Evolutionary conservation across 2,113 vertebrate genomes (phyloP), one percentile per base, ranked within the genome.

Genomic region (Centropus bengalensis): DNA sequence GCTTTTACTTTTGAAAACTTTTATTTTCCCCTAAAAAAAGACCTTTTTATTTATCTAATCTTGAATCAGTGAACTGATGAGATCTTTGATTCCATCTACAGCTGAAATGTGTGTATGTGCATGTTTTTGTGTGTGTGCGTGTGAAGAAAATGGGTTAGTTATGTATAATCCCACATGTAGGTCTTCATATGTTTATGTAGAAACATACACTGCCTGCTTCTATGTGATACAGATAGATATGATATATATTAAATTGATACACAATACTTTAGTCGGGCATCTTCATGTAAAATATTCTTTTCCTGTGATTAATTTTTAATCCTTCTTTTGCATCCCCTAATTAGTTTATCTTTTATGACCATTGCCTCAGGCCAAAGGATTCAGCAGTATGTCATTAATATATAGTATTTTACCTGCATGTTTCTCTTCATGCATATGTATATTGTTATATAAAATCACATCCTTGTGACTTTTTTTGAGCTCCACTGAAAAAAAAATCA

Each of bases 81-180:
- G 52, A 68, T 42, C 14, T 74, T 59, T 64, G 6, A 77, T 78
- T 63, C 5, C 19, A 88, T 7, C 8, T 86, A 2, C 8, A 78
- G 19, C 5, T 86, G 66, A 73, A 54, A 36, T 63, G 1, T 17
- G 13, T 23, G 8, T 28, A 8, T 20, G 8, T 20, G 21, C 2
- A 3, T 3, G 5, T 42, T 49, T 78, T 7, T 45, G 11, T 47
- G 47, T 38, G 6, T 1, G 2, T 1, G 0, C 10, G 20, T 59
- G 10, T 33, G 12, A 40, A 69, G 44, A n/a, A 20, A 28, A 15
- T 78, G n/a, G 49, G 44, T 8, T 4, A 36, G 11, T 54, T 59
- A 10, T 1, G 2, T 17, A 26, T 62, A 15, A 4, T 13, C 10
- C 14, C 10, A 52, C 26, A 18, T 36, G 22, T 5, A 66, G 60